Conservation (phyloP, 2,113 vertebrate genomes). For the Psettodes erumei region DNA sequence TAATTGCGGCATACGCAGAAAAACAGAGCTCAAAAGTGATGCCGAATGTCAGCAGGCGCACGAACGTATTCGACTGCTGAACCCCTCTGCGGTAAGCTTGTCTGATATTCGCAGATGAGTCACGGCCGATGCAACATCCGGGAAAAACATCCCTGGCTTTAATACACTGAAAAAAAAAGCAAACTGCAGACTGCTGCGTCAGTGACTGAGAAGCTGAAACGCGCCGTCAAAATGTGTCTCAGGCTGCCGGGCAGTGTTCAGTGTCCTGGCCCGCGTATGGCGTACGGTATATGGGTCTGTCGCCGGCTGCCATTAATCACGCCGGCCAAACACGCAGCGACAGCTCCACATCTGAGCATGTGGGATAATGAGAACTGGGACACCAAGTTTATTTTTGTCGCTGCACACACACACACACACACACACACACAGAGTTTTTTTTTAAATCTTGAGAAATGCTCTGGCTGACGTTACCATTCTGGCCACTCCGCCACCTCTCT, state of each 20-base stretch:
- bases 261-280: constrained; percentile 12
- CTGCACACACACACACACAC: constrained; percentile 48
- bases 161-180: constrained; percentile 1
- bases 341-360: constrained; percentile 35
- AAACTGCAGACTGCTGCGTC: constrained; percentile 10
- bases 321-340: constrained; percentile 35
- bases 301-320: constrained; percentile 49
- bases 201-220: constrained; percentile 4
- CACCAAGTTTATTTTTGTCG: constrained; percentile 70
- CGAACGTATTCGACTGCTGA: not conserved
- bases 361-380: constrained; percentile 59
- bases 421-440: constrained; percentile 6
- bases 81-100: not conserved
- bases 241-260: not conserved
- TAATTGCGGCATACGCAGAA: not conserved
- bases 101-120: constrained; percentile 24
- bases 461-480: not conserved
- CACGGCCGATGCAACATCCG: constrained; percentile 2
- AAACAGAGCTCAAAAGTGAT: not conserved
- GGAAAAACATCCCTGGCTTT: constrained; percentile 1
- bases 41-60: not conserved
- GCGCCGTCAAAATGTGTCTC: not conserved
- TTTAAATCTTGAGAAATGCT: constrained; percentile 32
- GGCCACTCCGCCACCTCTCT: not conserved
- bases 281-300: constrained; percentile 4